Evolutionary conservation across 2,888 invertebrate genomes (phyloP).

Genomic region (Scaptomyza polygonia): DNA sequence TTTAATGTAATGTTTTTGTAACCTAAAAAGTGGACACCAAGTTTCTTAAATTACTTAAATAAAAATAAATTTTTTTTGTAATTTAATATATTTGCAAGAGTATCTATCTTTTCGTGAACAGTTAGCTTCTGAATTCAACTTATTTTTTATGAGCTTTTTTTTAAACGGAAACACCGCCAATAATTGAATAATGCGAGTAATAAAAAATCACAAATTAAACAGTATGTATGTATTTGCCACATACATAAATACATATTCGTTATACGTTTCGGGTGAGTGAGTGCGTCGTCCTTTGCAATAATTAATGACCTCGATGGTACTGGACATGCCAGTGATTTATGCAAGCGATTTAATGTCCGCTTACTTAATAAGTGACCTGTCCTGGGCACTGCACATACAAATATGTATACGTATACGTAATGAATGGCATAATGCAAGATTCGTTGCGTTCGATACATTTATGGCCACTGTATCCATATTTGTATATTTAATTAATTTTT

Average conservation of each 20-base stretch:
- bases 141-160: constrained; percentile 16
- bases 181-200: constrained; percentile 65
- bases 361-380: constrained; percentile 57
- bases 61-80: background rate
- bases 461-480: constrained; percentile 56
- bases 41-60: too few relatives aligned
- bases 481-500: constrained; percentile 68
- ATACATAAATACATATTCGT: constrained; percentile 36
- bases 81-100: background rate
- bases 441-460: constrained; percentile 44
- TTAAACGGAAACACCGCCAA: constrained; percentile 57
- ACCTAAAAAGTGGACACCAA: too few relatives aligned
- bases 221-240: background rate
- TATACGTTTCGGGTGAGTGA: constrained; percentile 8
- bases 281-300: constrained; percentile 52
- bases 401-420: constrained; percentile 55
- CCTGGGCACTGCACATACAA: constrained; percentile 22
- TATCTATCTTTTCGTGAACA: background rate
- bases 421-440: constrained; percentile 42
- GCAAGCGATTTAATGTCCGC: constrained; percentile 67
- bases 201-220: constrained; percentile 36
- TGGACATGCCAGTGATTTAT: constrained; percentile 66
- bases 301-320: constrained; percentile 61
- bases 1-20: too few relatives aligned
- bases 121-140: background rate